Evolutionary conservation across 1,140 invertebrate species (phyloP), one percentile per base, ranked within the genome.

Genomic region (Tetramorium alpestre): DNA sequence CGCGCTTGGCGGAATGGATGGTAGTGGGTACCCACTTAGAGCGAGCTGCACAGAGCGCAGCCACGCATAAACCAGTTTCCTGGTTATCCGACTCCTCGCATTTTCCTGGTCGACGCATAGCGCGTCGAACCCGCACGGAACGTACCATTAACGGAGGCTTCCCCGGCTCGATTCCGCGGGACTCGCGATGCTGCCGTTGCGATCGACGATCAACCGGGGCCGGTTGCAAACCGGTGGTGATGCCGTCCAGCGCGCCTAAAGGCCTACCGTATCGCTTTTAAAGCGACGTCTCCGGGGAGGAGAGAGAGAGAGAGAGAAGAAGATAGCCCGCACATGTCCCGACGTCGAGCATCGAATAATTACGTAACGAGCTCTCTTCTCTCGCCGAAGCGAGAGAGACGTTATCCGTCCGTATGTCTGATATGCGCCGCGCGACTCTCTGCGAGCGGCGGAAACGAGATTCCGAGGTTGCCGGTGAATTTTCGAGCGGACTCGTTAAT

Each of bases 1-100:
- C 89, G 2, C 28, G 28, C 28, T 28, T 28, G 75, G 47, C 82
- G 69, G 77, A 87, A 85, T 77, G 91, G 91, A 89, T 87, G 89
- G 90, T 90, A 88, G 88, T 87, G 64, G 86, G 85, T 72, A 91
- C 69, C 85, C 87, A 92, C 89, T 92, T 91, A 92, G 77, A 93
- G 92, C 64, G 64, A 62, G 22, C 64, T 49, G 88, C 85, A 89
- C 73, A 90, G 87, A 91, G 73, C 85, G 88, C 90, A 92, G 89
- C 91, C 90, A 93, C 93, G 94, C 93, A 94, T 94, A 94, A 95
- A 95, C 94, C 94, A 94, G 94, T 94, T 95, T 94, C 93, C 93
- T 93, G 93, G 92, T 94, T 94, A 94, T 94, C 92, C 91, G 91
- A 93, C 92, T 94, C 90, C 87, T 92, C 84, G 87, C 91, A 93